phyloP scores from a whole-genome alignment of 1,140 invertebrate species.

The Myzus persicae region DNA sequence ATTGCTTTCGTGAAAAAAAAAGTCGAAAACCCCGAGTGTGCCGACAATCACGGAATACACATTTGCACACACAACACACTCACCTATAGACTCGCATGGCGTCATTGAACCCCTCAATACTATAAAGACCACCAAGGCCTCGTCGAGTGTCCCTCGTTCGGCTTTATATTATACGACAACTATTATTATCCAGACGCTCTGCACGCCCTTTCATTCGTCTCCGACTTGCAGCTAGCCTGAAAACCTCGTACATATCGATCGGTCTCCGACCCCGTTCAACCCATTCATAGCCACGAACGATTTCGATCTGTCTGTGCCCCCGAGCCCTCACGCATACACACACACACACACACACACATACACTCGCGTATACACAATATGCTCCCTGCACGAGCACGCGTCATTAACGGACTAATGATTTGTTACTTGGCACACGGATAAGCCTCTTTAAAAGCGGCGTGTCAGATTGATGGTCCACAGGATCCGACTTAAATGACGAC shows the following conservation, averaged over 20 bases:
- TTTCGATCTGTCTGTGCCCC: neutral
- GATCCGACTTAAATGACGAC: neutral
- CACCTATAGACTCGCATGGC: neutral
- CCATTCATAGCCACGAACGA: neutral
- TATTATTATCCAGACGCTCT: neutral
- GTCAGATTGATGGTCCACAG: slow-evolving; percentile 29
- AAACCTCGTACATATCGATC: neutral
- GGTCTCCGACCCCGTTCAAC: neutral
- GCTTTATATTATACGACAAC: neutral
- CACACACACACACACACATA: neutral
- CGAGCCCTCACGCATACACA: neutral
- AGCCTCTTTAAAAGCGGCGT: slow-evolving; percentile 18
- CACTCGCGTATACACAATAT: neutral
- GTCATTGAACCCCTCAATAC: neutral
- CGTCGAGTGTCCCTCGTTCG: neutral
- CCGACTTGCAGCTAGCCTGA: neutral
- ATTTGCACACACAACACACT: neutral
- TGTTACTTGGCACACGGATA: neutral
- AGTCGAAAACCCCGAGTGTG: neutral
- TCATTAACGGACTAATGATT: slow-evolving; percentile 47
- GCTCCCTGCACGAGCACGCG: neutral
- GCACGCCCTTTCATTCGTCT: neutral
- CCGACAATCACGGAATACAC: neutral
- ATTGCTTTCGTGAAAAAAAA: too few relatives aligned
- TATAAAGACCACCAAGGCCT: neutral